Base-by-base conservation (phyloP, 1,140 invertebrate genomes). In the Bombus fervidus region DNA sequence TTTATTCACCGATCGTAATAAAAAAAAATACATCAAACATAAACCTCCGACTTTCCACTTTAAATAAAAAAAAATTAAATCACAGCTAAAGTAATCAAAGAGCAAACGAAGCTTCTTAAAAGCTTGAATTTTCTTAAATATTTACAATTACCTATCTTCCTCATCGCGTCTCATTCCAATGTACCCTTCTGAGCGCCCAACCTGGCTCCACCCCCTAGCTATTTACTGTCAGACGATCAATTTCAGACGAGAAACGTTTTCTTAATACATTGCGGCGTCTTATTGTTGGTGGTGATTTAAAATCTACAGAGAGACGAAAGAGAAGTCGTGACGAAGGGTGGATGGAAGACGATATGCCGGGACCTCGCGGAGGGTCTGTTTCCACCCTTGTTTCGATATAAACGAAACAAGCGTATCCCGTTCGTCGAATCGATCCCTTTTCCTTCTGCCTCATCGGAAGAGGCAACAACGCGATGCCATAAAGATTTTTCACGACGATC, bases 381-480 rank as follows among this genome's bases (percentile, higher is more conserved):
- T 81, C 71, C 71, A 85, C 59, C 71, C 83, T 81, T 39, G 69
- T 68, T 31, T 18, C 69, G 59, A 75, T 85, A 62, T 74, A 81
- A 85, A 81, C 83, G 71, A 74, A 85, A 85, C 83, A 68, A 28
- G 59, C 69, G 69, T 53, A 39, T 66, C 57, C 71, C 25, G 66
- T 81, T 81, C 78, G 69, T 18, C 22, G 71, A 81, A 85, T 85
- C 83, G 78, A 85, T 85, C 6, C 41, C 41, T 74, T 53, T n/a
- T 22, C 5, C 28, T 57, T n/a, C 25, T 9, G 3, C 47, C 5
- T 13, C 34, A 13, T n/a, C 3, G 1, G 22, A 28, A 22, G 2
- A 62, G 68, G 31, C 76, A 72, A 84, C 53, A 80, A 64, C 39
- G 25, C 66, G 53, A 72, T 62, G 22, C 53, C 18, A 62, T 80